Conservation (phyloP, 2,888 invertebrate species). For the Anthoptus insignis region DNA sequence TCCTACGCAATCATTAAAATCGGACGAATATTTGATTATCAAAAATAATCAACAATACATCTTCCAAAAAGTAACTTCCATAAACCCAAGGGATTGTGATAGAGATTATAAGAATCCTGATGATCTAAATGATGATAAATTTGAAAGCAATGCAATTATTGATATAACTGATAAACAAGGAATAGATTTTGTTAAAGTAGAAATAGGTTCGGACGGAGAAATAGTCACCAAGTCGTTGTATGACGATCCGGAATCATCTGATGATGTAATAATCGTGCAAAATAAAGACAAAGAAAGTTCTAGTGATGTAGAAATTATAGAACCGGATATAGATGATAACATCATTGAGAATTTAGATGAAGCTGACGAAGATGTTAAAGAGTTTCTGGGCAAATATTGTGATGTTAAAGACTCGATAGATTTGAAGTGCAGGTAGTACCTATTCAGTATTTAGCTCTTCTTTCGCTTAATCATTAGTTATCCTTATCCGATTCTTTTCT, state of each 20-base stretch:
- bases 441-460: too few species aligned
- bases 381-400: conserved; percentile 74
- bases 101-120: conserved; percentile 42
- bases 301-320: conserved; percentile 76
- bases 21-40: conserved; percentile 77
- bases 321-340: conserved; percentile 69
- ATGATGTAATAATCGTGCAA: conserved; percentile 62
- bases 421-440: conserved; percentile 77
- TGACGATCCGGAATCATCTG: conserved; percentile 52
- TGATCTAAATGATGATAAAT: conserved; percentile 52
- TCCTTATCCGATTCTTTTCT: too few species aligned
- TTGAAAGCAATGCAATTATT: conserved; percentile 43
- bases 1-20: conserved; percentile 68
- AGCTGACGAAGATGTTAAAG: conserved; percentile 77
- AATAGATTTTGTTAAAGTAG: conserved; percentile 70
- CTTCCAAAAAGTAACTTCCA: conserved; percentile 69
- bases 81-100: conserved; percentile 52
- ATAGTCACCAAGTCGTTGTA: conserved; percentile 70
- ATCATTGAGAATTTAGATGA: conserved; percentile 77
- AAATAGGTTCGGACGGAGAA: conserved; percentile 78
- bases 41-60: conserved; percentile 81
- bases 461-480: too few species aligned
- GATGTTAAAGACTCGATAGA: conserved; percentile 57
- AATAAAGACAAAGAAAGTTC: conserved; percentile 63
- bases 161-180: conserved; percentile 24